Percentiles rank a stretch among this genome's conserved stretches.
Conservation (phyloP, 2,888 invertebrate species). For the Magallana nippona region DNA sequence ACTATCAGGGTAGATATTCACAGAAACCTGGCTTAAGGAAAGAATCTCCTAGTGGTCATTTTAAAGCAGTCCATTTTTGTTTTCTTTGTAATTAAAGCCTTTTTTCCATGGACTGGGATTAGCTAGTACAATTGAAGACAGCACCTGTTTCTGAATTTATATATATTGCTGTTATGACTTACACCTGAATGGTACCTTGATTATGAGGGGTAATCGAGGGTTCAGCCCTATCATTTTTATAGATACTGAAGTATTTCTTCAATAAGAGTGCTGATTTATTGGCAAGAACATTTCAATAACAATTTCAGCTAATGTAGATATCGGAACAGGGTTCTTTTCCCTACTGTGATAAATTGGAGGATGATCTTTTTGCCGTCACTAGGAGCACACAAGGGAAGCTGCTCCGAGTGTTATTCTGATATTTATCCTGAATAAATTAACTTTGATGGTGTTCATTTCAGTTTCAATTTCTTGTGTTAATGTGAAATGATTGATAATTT, state of each 20-base stretch:
- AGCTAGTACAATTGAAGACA: not conserved
- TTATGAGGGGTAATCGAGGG: constrained; percentile 10
- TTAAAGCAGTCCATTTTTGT: not conserved
- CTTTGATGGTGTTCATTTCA: not conserved
- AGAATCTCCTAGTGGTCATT: not conserved
- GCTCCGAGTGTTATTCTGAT: not conserved
- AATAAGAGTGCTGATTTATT: constrained; percentile 33
- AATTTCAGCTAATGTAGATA: constrained; percentile 30
- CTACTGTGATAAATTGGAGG: constrained; percentile 7
- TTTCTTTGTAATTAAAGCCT: not conserved
- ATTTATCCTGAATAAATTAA: constrained; percentile 2
- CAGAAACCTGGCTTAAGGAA: not conserved
- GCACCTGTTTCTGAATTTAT: constrained; percentile 3
- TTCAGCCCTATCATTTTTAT: constrained; percentile 22
- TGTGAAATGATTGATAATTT: too few relatives aligned
- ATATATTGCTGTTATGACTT: constrained; percentile 5
- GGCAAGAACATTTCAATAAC: constrained; percentile 33
- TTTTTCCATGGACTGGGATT: constrained; percentile 7
- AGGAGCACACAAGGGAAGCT: constrained; percentile 16
- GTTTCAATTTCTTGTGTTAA: not conserved
- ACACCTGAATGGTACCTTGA: constrained; percentile 18
- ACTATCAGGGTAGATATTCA: not conserved
- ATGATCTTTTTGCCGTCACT: constrained; percentile 12
- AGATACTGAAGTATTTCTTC: constrained; percentile 32
- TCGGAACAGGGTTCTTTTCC: not conserved